Base-by-base conservation (phyloP, 2,113 vertebrate genomes). In the Seriola aureovittata region DNA sequence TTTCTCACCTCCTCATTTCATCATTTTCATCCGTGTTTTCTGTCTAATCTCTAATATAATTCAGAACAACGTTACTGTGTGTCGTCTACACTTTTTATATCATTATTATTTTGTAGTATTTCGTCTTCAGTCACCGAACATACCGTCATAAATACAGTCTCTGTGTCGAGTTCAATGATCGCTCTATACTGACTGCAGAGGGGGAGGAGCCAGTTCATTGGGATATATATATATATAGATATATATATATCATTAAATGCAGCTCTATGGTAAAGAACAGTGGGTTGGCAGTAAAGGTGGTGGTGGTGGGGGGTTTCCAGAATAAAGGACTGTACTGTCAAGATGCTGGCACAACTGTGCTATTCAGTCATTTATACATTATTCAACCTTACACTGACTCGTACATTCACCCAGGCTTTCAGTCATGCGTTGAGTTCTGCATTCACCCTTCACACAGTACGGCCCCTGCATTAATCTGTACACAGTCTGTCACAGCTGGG, bases 241-340 rank as follows among this genome's bases (percentile, higher is more conserved):
- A 29, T 29, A 29, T 29, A 29, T 29, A 29, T 29, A 29, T 73
- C 38, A 60, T 42, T 52, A 78, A 42, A 57, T 17, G 29, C 23
- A 77, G 60, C 32, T 14, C 38, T 36, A 36, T 6, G 40, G 38
- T 23, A 69, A 54, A 38, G 50, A 57, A 25, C 19, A 59, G 58
- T 44, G 59, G 60, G 48, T 19, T 59, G 40, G 58, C 58, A 70
- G 58, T 46, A 64, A 57, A 25, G 40, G 19, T 10, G 21, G 17
- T 4, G 32, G 63, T n/a, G n/a, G 48, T 29, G 48, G 65, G 50
- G 29, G 62, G 44, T 40, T 52, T 25, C 44, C 32, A 58, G 59
- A 54, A 81, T 72, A 83, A 80, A 67, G 9, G 44, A 44, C 17
- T 44, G 34, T 40, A 32, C 75, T 72, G 71, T 80, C 71, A 71